Evolutionary conservation across 2,797 vertebrate genomes (phyloP).

Genomic region (Rhynchonycteris naso): DNA sequence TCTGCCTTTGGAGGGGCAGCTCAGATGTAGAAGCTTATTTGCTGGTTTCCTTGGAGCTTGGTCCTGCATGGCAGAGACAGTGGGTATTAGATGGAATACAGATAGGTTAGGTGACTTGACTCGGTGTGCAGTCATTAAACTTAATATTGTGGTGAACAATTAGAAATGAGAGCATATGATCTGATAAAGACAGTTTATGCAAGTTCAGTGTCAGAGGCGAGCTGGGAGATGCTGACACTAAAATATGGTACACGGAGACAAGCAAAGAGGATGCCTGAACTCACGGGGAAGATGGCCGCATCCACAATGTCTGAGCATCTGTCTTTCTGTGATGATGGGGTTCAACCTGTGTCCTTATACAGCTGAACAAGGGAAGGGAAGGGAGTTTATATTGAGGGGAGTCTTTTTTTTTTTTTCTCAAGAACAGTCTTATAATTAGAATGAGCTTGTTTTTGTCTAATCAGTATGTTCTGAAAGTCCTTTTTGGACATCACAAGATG

Average conservation of each 20-base stretch:
- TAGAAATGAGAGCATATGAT: neutral
- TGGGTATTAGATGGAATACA: neutral
- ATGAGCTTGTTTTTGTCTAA: neutral
- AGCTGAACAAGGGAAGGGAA: neutral
- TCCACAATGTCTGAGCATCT: neutral
- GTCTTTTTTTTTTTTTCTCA: neutral
- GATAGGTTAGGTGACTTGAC: neutral
- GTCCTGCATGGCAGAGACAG: neutral
- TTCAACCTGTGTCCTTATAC: neutral
- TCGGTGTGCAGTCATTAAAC: neutral
- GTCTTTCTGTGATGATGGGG: neutral
- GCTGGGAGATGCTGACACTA: neutral
- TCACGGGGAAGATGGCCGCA: neutral
- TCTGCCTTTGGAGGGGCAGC: constrained; percentile 53
- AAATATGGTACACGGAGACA: neutral
- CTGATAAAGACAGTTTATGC: neutral
- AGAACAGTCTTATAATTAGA: neutral
- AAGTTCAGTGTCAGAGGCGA: constrained; percentile 14
- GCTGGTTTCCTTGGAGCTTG: neutral
- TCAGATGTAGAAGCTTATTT: neutral
- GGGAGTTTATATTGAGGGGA: neutral
- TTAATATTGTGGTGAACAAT: neutral
- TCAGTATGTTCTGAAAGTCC: neutral
- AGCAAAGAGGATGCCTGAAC: neutral
- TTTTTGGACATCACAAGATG: neutral